Conservation (phyloP, 2,797 vertebrate genomes). For the Paramormyrops hopkinsi region DNA sequence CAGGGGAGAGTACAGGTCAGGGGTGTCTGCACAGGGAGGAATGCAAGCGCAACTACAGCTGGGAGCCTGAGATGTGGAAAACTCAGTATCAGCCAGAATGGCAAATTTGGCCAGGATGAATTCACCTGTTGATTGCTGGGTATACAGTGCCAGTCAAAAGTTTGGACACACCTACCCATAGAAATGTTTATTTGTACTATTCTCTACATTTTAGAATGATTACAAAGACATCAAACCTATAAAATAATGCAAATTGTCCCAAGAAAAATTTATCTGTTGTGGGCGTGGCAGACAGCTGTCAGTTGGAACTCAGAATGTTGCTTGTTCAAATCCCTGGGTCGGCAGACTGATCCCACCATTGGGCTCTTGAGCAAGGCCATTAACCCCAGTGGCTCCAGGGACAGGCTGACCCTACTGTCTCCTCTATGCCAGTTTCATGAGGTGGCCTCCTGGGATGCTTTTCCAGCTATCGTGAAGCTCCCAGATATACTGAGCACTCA, state of each 20-base stretch:
- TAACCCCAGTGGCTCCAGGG: neutral
- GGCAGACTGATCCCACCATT: neutral
- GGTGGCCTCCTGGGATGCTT: neutral
- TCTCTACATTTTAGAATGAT: neutral
- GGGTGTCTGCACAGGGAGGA: neutral
- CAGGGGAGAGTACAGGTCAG: neutral
- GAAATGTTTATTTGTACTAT: neutral
- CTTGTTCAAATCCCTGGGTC: neutral
- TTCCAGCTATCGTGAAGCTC: neutral
- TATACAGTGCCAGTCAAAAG: neutral
- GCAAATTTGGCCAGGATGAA: neutral
- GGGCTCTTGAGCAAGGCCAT: neutral
- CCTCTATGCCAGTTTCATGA: neutral
- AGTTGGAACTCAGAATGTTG: neutral
- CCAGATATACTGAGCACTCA: neutral
- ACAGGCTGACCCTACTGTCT: neutral
- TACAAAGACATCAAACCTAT: neutral
- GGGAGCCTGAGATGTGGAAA: neutral
- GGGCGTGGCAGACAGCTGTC: neutral
- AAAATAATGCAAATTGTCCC: neutral
- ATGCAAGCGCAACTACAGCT: neutral
- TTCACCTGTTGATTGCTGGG: neutral
- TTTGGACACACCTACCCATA: neutral
- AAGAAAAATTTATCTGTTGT: neutral
- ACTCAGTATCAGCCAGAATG: neutral